A percentile compares a stretch with the other conserved stretches of the same genome.
These are phyloP conservation scores for Pseudomyrmex concolor DNA, from an alignment of 1,140 invertebrate species.

Conservation along the genomic window DNA sequence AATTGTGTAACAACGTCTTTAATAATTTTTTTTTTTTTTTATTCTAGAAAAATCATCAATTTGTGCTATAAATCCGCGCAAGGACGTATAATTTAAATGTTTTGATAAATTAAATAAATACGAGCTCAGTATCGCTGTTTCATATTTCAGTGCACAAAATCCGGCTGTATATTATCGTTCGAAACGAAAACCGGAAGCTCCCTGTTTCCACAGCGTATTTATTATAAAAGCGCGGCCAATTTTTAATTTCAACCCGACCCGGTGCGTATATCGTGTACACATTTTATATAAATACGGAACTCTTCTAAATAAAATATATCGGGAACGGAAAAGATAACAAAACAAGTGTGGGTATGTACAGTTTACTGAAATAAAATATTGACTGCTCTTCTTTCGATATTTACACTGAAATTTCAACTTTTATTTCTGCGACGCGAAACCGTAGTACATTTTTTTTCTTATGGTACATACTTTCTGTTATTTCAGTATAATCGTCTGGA, in stretches of 20 bases:
- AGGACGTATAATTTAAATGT: background rate
- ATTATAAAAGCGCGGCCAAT: background rate
- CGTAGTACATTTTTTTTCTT: too few species aligned
- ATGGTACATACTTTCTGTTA: too few species aligned
- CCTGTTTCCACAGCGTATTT: conserved; percentile 6
- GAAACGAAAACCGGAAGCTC: background rate
- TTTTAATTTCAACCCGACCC: background rate
- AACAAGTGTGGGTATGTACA: too few species aligned
- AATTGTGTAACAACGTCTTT: background rate
- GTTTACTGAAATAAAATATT: too few species aligned
- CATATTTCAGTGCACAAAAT: background rate
- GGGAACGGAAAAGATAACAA: too few species aligned
- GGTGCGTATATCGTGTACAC: background rate
- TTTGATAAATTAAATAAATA: conserved; percentile 13
- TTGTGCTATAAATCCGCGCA: background rate
- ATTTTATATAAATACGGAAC: conserved; percentile 11
- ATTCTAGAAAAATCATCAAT: too few species aligned
- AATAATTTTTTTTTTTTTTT: too few species aligned
- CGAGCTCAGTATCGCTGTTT: background rate
- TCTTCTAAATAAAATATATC: background rate
- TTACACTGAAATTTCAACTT: too few species aligned
- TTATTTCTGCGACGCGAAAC: too few species aligned
- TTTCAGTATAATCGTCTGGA: too few species aligned
- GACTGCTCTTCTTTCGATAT: too few species aligned
- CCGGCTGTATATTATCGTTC: background rate